Evolutionary conservation across 1,140 invertebrate genomes (phyloP).

Genomic region (Brachionus sp.): DNA sequence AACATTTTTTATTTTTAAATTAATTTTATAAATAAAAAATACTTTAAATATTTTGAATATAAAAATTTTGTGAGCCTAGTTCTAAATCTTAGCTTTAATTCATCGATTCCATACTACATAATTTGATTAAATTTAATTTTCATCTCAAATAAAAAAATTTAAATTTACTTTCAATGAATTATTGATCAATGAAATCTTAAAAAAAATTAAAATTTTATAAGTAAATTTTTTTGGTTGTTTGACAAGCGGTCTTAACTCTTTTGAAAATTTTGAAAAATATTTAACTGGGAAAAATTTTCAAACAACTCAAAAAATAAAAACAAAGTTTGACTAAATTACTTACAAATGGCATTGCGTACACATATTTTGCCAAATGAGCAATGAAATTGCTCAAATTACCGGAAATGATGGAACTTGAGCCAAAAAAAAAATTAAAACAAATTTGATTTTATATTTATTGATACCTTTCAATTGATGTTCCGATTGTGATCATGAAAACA

Average conservation of each 20-base stretch:
- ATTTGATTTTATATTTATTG: not conserved
- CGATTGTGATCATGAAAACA: conserved; percentile 91
- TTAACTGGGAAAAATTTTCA: too few species aligned
- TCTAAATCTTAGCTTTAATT: conserved; percentile 82
- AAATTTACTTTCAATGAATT: conserved; percentile 74
- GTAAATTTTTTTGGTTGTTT: too few species aligned
- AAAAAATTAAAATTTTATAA: conserved; percentile 48
- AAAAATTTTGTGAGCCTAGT: conserved; percentile 80
- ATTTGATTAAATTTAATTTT: conserved; percentile 46
- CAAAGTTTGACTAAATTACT: conserved; percentile 55
- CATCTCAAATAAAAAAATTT: not conserved
- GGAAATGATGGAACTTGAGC: conserved; percentile 81
- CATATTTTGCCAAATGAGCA: conserved; percentile 71
- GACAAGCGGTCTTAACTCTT: too few species aligned
- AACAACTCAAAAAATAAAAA: conserved; percentile 57
- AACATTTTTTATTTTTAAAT: conserved; percentile 5
- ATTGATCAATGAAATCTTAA: conserved; percentile 75
- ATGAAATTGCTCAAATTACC: conserved; percentile 75
- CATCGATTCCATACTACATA: conserved; percentile 77
- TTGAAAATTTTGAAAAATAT: too few species aligned
- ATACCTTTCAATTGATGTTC: conserved; percentile 85
- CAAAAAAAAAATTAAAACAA: conserved; percentile 50
- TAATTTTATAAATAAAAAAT: conserved; percentile 55
- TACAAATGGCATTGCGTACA: conserved; percentile 76
- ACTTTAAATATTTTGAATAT: conserved; percentile 87